Base-by-base conservation (phyloP, 2,888 invertebrate species). In the Leptinotarsa peninsularis region DNA sequence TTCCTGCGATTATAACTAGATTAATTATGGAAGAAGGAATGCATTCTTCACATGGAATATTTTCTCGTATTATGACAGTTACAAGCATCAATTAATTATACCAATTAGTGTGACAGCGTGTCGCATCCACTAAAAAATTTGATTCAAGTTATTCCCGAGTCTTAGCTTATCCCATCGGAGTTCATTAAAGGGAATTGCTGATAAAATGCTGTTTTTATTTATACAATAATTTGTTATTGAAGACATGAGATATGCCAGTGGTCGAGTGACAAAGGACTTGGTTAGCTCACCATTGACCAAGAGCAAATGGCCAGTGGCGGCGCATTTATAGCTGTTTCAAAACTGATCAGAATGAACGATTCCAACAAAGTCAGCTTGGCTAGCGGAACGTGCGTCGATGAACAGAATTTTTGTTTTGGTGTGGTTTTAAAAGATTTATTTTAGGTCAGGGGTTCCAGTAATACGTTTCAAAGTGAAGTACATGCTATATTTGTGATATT, bases 181-280 rank as follows among this genome's bases (percentile, higher is more conserved):
- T 75, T 73, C 76, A 76, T 76, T 75, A 76, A 76, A 78, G 60
- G 67, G 50, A 76, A 71, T 72, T 50, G 74, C 69, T 77, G 79
- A 78, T 76, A 77, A 80, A 78, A 78, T 71, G 68, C 69, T 54
- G 70, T 79, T 72, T 76, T 82, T 81, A 82, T 82, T 82, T 79
- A 81, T 80, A 77, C 80, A 81, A 81, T 81, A 82, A 81, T 81
- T 81, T 80, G 81, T 81, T 81, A 82, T 78, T 80, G 81, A 80
- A 76, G 81, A 81, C 79, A 79, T 75, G 77, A 77, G 72, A 79
- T 82, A 81, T 82, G 81, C 76, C 58, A 75, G 69, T 77, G 77
- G 78, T 76, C 81, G 77, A 78, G 80, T 81, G 79, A 81, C 81
- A 81, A 81, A 78, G 73, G 76, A 77, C 76, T 23, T 23, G 77